Evolutionary conservation across 2,888 invertebrate species (phyloP), one percentile per base, ranked within the genome.

Genomic region (Venusia cambrica): DNA sequence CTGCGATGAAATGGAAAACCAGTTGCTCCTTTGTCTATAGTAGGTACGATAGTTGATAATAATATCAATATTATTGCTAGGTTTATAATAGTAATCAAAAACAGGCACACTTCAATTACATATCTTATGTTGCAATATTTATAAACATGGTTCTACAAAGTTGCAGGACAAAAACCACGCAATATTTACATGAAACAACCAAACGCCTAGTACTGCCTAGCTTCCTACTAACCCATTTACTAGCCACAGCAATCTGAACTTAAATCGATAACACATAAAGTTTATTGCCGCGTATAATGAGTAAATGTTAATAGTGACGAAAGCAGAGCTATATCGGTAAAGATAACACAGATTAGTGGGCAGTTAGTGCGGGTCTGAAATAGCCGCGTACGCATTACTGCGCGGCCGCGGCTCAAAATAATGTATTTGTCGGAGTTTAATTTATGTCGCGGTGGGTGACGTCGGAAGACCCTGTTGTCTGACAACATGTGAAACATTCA

Each of bases 371-470:
- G 26, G 26, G 40, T 48, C 54, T 31, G 43, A 58, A 62, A 61
- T 58, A 60, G 38, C 34, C 27, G 37, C 47, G 49, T 45, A 54
- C 56, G 53, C 54, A 55, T 54, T 51, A 35, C 49, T 51, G 51
- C 29, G 46, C 44, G 42, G 51, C 50, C 29, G 46, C 44, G 42
- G 51, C 50, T 45, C 40, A 41, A 48, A 51, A 57, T 56, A 51
- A 48, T 48, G 39, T 39, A 32, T 38, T 29, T 29, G 34, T 30
- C 30, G 11, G 13, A 17, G 25, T 25, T 35, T 27, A 34, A 24
- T 27, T 14, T 16, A 13, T 43, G 36, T 33, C 26, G 28, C 17
- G 3, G 24, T 36, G 25, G 32, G 21, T 35, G 37, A 37, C 28
- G 36, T 32, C 12, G 16, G 24, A 22, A 12, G 24, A 21, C 28